phyloP scores from a whole-genome alignment of 92 coral and sea anemone genomes.

The Galaxea fascicularis region DNA sequence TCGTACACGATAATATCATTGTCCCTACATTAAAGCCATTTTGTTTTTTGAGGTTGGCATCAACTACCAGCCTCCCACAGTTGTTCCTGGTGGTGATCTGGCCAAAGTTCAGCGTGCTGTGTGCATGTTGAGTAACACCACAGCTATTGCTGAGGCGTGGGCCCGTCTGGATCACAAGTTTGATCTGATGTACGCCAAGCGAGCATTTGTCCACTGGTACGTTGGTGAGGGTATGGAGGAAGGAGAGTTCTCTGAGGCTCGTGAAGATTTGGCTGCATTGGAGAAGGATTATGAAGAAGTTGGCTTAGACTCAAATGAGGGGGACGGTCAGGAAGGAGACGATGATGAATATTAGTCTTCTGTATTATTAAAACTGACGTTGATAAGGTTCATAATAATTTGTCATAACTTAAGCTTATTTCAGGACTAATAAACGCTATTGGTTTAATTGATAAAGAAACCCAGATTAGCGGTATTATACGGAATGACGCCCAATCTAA shows the following conservation, averaged over 20 bases:
- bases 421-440: not conserved
- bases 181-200: slow-evolving; percentile 96
- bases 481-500: no score
- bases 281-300: slow-evolving; percentile 91
- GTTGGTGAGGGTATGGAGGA: slow-evolving; percentile 98
- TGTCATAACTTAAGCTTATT: no score
- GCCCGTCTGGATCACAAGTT: slow-evolving; percentile 96
- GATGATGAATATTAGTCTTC: slow-evolving; percentile 21
- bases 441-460: no score
- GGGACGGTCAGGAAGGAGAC: slow-evolving; percentile 10
- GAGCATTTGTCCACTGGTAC: slow-evolving; percentile 99
- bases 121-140: slow-evolving; percentile 95
- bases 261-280: slow-evolving; percentile 67
- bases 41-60: no score
- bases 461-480: no score
- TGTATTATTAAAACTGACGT: no score
- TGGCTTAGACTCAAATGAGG: slow-evolving; percentile 66
- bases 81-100: slow-evolving; percentile 94
- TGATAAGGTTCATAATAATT: no score
- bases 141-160: slow-evolving; percentile 97
- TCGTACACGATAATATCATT: not conserved
- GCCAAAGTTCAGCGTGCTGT: slow-evolving; percentile 95
- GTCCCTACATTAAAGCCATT: not conserved
- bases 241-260: slow-evolving; percentile 99
- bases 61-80: slow-evolving; percentile 67